These are phyloP conservation scores for Plumapathes pennacea DNA, from an alignment of 92 coral and sea anemone genomes.

Conservation along the genomic window DNA sequence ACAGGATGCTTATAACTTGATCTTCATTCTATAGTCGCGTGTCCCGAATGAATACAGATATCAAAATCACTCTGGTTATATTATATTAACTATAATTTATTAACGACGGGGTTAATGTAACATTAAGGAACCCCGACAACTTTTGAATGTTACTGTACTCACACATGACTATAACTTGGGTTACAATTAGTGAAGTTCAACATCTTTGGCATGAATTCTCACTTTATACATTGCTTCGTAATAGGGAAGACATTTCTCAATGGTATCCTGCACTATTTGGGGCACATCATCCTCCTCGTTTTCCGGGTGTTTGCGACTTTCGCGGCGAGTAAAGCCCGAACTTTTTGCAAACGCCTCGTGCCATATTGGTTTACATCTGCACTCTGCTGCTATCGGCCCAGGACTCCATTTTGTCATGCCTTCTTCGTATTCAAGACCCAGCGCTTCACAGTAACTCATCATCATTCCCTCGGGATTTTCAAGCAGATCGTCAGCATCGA, in stretches of 20 bases:
- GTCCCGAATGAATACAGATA: too few relatives aligned
- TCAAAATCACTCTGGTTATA: too few relatives aligned
- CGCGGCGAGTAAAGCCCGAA: conserved; percentile 68
- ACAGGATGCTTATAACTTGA: too few relatives aligned
- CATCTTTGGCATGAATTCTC: conserved; percentile 37
- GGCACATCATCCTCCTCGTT: conserved; percentile 42
- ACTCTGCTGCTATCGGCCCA: conserved; percentile 85
- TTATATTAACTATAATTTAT: too few relatives aligned
- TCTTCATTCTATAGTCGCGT: too few relatives aligned
- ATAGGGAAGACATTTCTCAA: conserved; percentile 54
- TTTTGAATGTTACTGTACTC: too few relatives aligned
- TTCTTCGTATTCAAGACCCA: conserved; percentile 75
- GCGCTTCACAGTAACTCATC: conserved; percentile 87
- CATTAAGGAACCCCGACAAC: too few relatives aligned
- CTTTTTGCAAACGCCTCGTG: conserved; percentile 84
- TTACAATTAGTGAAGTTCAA: too few relatives aligned
- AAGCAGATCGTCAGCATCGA: conserved; percentile 93
- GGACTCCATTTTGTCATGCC: conserved; percentile 94
- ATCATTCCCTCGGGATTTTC: conserved; percentile 75
- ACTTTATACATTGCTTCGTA: conserved; percentile 46
- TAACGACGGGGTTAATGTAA: too few relatives aligned
- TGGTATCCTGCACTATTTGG: conserved; percentile 38
- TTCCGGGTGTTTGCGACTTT: conserved; percentile 10
- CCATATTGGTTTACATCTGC: conserved; percentile 89
- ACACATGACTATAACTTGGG: too few relatives aligned